phyloP scores from a whole-genome alignment of 2,797 vertebrate genomes.

The Malacoraja senta region DNA sequence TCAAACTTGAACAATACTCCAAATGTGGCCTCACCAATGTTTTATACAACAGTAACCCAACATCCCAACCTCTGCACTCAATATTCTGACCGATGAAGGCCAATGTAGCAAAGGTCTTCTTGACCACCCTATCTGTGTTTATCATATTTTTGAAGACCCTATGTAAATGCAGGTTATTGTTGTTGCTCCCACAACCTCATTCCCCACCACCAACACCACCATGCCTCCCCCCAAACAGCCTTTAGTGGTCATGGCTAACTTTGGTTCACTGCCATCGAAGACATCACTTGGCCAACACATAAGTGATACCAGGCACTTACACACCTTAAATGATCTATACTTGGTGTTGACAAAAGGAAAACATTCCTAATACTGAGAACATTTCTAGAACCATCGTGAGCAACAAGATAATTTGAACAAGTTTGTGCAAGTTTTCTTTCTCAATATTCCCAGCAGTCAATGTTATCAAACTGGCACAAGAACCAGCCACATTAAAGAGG shows the following conservation, averaged over 20 bases:
- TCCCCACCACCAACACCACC: too few relatives aligned
- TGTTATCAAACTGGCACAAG: too few relatives aligned
- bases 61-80: too few relatives aligned
- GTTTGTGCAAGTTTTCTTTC: not conserved
- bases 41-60: too few relatives aligned
- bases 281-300: not conserved
- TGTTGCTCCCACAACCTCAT: not conserved
- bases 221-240: too few relatives aligned
- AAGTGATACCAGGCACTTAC: not conserved
- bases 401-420: not conserved
- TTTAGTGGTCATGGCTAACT: not conserved
- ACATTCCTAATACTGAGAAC: not conserved
- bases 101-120: too few relatives aligned
- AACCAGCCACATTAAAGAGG: too few relatives aligned
- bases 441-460: not conserved
- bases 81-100: too few relatives aligned
- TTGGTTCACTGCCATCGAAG: too few relatives aligned
- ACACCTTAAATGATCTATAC: not conserved
- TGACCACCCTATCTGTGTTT: too few relatives aligned
- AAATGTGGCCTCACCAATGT: too few relatives aligned
- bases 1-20: too few relatives aligned
- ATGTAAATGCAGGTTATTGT: not conserved
- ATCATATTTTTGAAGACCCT: not conserved
- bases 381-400: not conserved
- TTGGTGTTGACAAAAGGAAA: not conserved